Evolutionary conservation across 2,888 invertebrate species (phyloP), one percentile per base, ranked within the genome.

Genomic region (Epinotia ramella): DNA sequence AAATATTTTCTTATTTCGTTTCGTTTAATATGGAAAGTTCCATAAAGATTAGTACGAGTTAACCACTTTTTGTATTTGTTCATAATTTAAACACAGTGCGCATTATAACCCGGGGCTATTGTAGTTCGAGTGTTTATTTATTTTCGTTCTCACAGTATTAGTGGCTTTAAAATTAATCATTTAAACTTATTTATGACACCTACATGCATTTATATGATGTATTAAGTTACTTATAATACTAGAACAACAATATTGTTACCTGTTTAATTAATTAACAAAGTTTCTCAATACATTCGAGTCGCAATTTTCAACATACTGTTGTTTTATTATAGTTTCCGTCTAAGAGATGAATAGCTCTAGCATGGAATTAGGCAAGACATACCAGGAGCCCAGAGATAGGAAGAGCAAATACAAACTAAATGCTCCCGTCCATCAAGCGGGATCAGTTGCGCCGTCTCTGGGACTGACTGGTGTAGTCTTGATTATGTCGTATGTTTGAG

Each of bases 361-460:
- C 18, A 13, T 33, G 73, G 70, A 65, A 75, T 75, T 75, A 71
- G 53, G 74, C 75, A 65, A 59, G 65, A 65, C 92, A 91, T 92
- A 90, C 91, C 93, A 86, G 91, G 82, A 91, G 91, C 87, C 75
- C 77, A 78, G 81, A 84, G 93, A 93, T 93, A 93, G 87, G 82
- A 83, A 83, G 84, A 84, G 86, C 90, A 94, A 94, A 94, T 93
- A 93, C 83, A 84, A 83, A 84, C 81, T 83, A 88, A 89, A 89
- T 88, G 86, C 85, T 80, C 83, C 85, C 84, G 91, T 91, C 91
- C 81, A 83, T 88, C 88, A 87, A 73, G 67, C 78, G 70, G 77
- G 81, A 80, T 80, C 80, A 75, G 76, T 33, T 74, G 78, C 77
- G 77, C 74, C 79, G 69, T 73, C 44, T 64, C 66, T 73, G 13